Evolutionary conservation across 2,888 invertebrate species (phyloP), one percentile per base, ranked within the genome.

Genomic region (Lagria hirta): DNA sequence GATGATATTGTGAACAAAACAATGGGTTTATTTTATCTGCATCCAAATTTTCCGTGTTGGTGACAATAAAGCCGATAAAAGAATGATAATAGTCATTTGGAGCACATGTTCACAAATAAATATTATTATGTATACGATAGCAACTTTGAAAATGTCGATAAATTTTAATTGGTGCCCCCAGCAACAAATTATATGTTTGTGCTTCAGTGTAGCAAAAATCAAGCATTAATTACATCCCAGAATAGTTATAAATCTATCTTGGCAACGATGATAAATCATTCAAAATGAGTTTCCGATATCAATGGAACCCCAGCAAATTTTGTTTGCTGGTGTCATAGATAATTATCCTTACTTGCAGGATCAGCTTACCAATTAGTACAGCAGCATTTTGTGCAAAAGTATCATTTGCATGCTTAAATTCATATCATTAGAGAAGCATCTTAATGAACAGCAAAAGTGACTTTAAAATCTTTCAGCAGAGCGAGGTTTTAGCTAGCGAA

Each of bases 351-450:
- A 45, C 21, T 40, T 24, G 18, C 30, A 10, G 35, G 35, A 41
- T 42, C 46, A 35, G 14, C 32, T 46, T 47, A 42, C 46, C 32
- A 42, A 47, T 42, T 47, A 47, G 36, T 30, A 28, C 3, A n/a
- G 17, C 21, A 17, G 23, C 23, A 26, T 37, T 37, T 17, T 10
- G 6, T 18, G 14, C 8, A 12, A 6, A 12, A 20, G 37, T 21
- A 20, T 4, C 22, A n/a, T n/a, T n/a, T n/a, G 7, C 17, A 11
- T 23, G 12, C 21, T 17, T 32, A 40, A 32, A 21, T 29, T n/a
- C n/a, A n/a, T n/a, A n/a, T n/a, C n/a, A n/a, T n/a, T n/a, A n/a
- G n/a, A n/a, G n/a, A n/a, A n/a, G n/a, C n/a, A n/a, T n/a, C n/a
- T n/a, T n/a, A n/a, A n/a, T n/a, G n/a, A n/a, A n/a, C n/a, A n/a